These are phyloP conservation scores for Camarhynchus parvulus DNA, from an alignment of 2,113 vertebrate species.

Conservation along the genomic window DNA sequence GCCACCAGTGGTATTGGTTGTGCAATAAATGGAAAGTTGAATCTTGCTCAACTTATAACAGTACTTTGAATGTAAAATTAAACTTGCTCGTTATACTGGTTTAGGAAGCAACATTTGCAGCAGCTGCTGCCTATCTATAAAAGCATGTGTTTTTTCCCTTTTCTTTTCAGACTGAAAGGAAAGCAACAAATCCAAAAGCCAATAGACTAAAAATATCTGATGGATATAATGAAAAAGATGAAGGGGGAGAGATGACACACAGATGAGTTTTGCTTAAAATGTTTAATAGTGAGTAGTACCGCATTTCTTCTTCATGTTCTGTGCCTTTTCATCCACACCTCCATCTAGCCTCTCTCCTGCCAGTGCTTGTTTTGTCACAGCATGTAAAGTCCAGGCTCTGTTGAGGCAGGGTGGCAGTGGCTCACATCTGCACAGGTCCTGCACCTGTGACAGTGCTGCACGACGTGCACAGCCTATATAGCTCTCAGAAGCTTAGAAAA, in stretches of 20 bases:
- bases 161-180: not conserved
- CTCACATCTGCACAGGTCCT: not conserved
- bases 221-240: not conserved
- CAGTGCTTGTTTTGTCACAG: not conserved
- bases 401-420: not conserved
- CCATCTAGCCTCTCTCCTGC: not conserved
- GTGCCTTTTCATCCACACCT: not conserved
- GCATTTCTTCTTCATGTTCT: not conserved
- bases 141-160: rapidly evolving
- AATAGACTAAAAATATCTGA: not conserved
- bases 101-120: not conserved
- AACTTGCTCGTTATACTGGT: not conserved
- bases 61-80: not conserved
- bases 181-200: not conserved
- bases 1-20: not conserved
- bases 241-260: not conserved
- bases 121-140: not conserved
- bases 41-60: not conserved
- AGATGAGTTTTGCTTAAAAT: not conserved
- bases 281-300: not conserved
- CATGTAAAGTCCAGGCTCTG: not conserved
- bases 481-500: not conserved
- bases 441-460: not conserved
- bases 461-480: not conserved
- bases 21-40: not conserved